Evolutionary conservation across 2,113 vertebrate genomes (phyloP).

Genomic region (Hirundichthys speculiger): DNA sequence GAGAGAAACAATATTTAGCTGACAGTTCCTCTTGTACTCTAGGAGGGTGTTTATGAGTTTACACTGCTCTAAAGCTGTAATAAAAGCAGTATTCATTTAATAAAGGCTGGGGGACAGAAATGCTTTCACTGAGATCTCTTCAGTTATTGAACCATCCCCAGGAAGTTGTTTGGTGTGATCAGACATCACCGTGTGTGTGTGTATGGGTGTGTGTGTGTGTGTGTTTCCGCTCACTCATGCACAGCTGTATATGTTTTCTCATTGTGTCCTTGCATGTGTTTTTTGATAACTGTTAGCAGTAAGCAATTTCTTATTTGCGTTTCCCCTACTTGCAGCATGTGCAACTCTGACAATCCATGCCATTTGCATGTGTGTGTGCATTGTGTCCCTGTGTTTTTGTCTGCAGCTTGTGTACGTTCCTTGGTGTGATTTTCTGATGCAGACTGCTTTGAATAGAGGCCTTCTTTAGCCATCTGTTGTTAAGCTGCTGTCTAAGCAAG

Average conservation of each 20-base stretch:
- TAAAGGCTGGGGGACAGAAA: constrained; percentile 86
- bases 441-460: constrained; percentile 85
- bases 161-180: constrained; percentile 76
- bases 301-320: constrained; percentile 41
- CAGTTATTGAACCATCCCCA: constrained; percentile 85
- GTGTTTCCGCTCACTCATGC: constrained; percentile 9
- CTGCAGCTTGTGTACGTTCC: constrained; percentile 65
- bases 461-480: constrained; percentile 93
- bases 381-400: constrained; percentile 68
- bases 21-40: constrained; percentile 96
- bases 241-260: constrained; percentile 13
- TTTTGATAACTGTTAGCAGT: constrained; percentile 48
- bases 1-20: constrained; percentile 99
- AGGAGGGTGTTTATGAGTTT: constrained; percentile 98
- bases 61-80: constrained; percentile 96
- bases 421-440: constrained; percentile 83
- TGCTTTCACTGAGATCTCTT: constrained; percentile 84
- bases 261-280: constrained; percentile 20
- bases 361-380: constrained; percentile 59
- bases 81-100: constrained; percentile 96
- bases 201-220: background rate
- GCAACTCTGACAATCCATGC: constrained; percentile 62
- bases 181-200: constrained; percentile 16
- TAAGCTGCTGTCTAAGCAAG: constrained; percentile 91
- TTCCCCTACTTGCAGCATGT: constrained; percentile 54